Conservation (phyloP, 2,888 invertebrate species). For the Rosalia funebris region DNA sequence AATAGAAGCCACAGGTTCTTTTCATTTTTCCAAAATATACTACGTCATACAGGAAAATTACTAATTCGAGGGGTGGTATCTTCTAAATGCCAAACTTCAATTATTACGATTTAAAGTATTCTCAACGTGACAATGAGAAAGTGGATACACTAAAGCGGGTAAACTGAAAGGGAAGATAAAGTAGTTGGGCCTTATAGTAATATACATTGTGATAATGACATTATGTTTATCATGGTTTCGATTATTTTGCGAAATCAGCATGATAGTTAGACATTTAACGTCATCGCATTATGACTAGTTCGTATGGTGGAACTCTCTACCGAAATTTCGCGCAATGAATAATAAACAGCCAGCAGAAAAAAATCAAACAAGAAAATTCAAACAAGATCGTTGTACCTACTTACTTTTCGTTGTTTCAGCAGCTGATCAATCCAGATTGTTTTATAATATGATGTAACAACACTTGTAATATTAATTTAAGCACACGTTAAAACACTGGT, state of each 20-base stretch:
- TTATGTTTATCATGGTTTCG: constrained; percentile 11
- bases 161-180: constrained; percentile 7
- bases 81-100: neutral
- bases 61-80: neutral
- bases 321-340: constrained; percentile 2
- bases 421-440: neutral
- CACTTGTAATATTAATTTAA: constrained; percentile 12
- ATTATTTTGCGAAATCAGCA: constrained; percentile 18
- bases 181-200: constrained; percentile 17
- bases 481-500: constrained; percentile 7
- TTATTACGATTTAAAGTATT: constrained; percentile 2
- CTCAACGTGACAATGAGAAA: constrained; percentile 4
- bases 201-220: constrained; percentile 11
- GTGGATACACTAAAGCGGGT: constrained; percentile 5
- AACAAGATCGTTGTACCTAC: constrained; percentile 3
- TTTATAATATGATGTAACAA: neutral
- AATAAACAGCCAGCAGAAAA: neutral
- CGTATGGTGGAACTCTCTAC: constrained; percentile 2
- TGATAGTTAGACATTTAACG: constrained; percentile 1
- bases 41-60: neutral
- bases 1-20: neutral
- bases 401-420: constrained; percentile 6
- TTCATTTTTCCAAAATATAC: neutral
- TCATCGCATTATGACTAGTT: constrained; percentile 4
- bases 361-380: too few relatives aligned